Conservation (phyloP, 2,888 invertebrate genomes). For the Apoderus coryli region DNA sequence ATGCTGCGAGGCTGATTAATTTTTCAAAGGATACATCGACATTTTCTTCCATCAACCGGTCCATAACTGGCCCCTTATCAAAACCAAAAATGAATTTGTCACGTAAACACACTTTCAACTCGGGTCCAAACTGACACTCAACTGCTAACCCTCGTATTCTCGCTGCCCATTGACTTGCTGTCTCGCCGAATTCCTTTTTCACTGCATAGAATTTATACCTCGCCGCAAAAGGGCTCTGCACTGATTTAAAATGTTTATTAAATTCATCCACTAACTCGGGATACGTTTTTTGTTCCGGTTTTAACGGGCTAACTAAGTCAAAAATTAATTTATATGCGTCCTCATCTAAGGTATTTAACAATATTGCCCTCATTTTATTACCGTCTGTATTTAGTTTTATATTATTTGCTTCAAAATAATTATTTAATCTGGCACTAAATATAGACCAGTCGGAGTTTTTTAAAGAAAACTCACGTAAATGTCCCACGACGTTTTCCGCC, state of each 20-base stretch:
- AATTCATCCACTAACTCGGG: constrained; percentile 3
- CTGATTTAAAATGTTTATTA: constrained; percentile 4
- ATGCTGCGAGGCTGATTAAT: constrained; percentile 4
- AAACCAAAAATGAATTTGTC: constrained; percentile 18
- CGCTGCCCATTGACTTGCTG: constrained; percentile 16
- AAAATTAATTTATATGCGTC: constrained; percentile 15
- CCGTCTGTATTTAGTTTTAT: no score
- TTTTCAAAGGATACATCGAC: constrained; percentile 7
- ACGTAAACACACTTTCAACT: constrained; percentile 11
- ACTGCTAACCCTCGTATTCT: constrained; percentile 15
- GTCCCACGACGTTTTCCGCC: no score
- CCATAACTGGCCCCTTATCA: constrained; percentile 12
- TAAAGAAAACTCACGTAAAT: constrained; percentile 9
- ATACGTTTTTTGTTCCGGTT: constrained; percentile 9
- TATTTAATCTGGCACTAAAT: constrained; percentile 14
- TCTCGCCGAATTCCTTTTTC: constrained; percentile 13
- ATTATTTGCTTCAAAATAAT: constrained; percentile 17
- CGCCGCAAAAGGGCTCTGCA: constrained; percentile 11
- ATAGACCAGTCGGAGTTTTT: constrained; percentile 14
- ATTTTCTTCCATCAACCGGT: constrained; percentile 14
- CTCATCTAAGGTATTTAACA: no score
- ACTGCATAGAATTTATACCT: constrained; percentile 17
- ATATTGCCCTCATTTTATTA: no score
- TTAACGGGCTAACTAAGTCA: constrained; percentile 9
- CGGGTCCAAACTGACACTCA: constrained; percentile 16